Evolutionary conservation across 2,888 invertebrate genomes (phyloP).

Genomic region (Crematogaster levior): DNA sequence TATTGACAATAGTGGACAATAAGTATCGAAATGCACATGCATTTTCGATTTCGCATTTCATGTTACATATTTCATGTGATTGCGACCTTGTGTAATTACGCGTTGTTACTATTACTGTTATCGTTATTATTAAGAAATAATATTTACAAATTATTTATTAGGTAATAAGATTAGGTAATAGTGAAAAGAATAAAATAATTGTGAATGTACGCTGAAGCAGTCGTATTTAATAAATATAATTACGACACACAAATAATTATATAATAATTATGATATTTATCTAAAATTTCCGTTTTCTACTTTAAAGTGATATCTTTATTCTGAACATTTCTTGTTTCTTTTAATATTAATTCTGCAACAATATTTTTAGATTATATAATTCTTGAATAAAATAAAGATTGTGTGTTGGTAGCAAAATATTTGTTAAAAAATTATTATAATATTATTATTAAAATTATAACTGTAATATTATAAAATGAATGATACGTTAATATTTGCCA

Average conservation of each 20-base stretch:
- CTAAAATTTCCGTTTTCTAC: neutral
- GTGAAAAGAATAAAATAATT: slow-evolving; percentile 8
- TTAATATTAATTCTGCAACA: neutral
- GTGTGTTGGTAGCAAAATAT: neutral
- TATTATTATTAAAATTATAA: neutral
- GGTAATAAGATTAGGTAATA: neutral
- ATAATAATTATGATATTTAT: neutral
- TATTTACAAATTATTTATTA: slow-evolving; percentile 12
- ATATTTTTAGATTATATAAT: neutral
- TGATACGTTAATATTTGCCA: slow-evolving; percentile 8
- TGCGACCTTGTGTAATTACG: neutral
- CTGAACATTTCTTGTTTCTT: neutral
- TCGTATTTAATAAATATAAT: slow-evolving; percentile 20
- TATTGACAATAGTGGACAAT: neutral
- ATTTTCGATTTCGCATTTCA: neutral
- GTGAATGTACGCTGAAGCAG: neutral
- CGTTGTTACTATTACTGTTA: neutral
- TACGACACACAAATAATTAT: neutral
- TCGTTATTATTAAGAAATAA: neutral
- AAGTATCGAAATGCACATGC: neutral
- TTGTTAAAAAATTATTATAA: neutral
- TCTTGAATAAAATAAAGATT: neutral
- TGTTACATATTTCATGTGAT: slow-evolving; percentile 2
- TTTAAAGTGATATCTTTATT: neutral
- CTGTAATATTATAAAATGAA: neutral